Evolutionary conservation across 2,888 invertebrate species (phyloP), one percentile per base, ranked within the genome.

Genomic region (Leucozona laternaria): DNA sequence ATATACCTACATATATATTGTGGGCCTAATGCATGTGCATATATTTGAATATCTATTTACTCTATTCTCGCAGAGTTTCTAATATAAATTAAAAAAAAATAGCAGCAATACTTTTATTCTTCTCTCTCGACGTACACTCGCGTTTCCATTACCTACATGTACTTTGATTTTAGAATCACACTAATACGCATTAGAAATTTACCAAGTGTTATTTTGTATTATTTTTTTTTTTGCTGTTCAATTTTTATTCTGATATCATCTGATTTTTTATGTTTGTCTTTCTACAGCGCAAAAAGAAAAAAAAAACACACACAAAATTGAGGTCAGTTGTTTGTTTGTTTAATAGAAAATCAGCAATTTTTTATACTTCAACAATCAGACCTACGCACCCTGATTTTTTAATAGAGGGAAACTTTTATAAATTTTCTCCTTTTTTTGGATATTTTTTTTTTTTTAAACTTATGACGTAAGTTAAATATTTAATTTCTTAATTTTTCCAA

Each of bases 101-200:
- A 31, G 37, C 66, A 70, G 73, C 86, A 81, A 82, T 75, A 85
- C 77, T 77, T 86, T 86, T 86, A 78, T 81, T 81, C 81, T 62
- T 43, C 48, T 66, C 66, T 66, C 66, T 79, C 71, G 75, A 82
- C 82, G 70, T 82, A 86, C 71, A 78, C 70, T 64, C 68, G 25
- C 34, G 17, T 20, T 31, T 20, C 25, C n/a, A 28, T 66, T 48
- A 66, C 50, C 81, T 86, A 78, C 81, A 79, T 86, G 82, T 86
- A 86, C 86, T 82, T 86, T 86, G 82, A 82, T 86, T 81, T 86
- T 86, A 55, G 73, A 86, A 86, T 75, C 86, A 81, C 82, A 86
- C 86, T 86, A 86, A 81, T 86, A 86, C 86, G 86, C 82, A 86
- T 86, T 86, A 86, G 78, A 82, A 86, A 86, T 81, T 86, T 81